A percentile compares a stretch with the other conserved stretches of the same genome.
These are phyloP conservation scores for Cacatua alba DNA, from an alignment of 2,113 vertebrate species.

Conservation along the genomic window DNA sequence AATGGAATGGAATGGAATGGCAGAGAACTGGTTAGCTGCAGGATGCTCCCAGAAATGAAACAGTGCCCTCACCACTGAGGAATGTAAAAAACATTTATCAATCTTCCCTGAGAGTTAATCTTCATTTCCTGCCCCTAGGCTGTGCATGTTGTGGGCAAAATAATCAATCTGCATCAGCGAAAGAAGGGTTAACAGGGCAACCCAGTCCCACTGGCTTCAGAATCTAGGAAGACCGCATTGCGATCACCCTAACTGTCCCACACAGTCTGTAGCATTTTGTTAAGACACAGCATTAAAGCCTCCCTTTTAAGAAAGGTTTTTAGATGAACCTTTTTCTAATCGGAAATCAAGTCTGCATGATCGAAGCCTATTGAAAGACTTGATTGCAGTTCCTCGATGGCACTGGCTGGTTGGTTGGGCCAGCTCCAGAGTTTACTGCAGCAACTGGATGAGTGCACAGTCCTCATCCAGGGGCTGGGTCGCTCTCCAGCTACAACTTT, in stretches of 20 bases:
- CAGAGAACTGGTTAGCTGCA: background rate
- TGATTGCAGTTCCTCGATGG: background rate
- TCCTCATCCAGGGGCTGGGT: background rate
- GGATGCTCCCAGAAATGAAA: background rate
- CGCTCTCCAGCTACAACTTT: background rate
- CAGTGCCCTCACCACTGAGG: background rate
- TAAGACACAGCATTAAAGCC: background rate
- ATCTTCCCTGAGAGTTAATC: background rate
- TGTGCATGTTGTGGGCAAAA: background rate
- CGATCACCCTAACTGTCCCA: background rate
- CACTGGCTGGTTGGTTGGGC: background rate
- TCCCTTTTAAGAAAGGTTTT: background rate
- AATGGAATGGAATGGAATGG: fast-evolving
- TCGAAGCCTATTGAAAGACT: background rate
- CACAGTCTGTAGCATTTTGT: background rate
- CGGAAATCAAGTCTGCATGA: background rate
- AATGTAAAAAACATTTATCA: background rate
- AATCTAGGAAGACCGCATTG: background rate
- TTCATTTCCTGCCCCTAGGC: background rate
- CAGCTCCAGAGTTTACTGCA: fast-evolving
- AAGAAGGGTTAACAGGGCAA: background rate
- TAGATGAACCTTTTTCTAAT: background rate
- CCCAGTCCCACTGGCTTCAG: background rate
- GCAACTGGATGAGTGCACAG: background rate
- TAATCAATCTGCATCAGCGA: background rate